phyloP scores from a whole-genome alignment of 2,888 invertebrate genomes.

The Synergus gifuensis region DNA sequence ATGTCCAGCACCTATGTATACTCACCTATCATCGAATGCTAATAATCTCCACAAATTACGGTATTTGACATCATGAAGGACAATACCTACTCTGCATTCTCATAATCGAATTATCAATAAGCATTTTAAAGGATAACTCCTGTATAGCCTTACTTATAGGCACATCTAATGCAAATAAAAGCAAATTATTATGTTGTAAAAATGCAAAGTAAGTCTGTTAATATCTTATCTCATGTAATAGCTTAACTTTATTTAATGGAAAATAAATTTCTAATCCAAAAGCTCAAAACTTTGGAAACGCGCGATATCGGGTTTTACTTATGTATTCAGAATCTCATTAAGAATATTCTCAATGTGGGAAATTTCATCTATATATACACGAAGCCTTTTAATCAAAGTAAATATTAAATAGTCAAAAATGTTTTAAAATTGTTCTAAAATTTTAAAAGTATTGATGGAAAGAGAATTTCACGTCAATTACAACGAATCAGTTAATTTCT shows the following conservation, averaged over 20 bases:
- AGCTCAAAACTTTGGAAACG: not conserved
- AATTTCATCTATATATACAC: not conserved
- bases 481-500: not conserved
- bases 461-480: not conserved
- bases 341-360: not conserved
- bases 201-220: not conserved
- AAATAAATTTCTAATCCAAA: no score
- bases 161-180: no score
- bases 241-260: not conserved
- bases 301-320: not conserved
- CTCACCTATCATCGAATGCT: conserved; percentile 43
- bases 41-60: conserved; percentile 47
- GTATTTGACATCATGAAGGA: conserved; percentile 19
- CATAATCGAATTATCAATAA: not conserved
- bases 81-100: not conserved
- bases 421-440: no score
- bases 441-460: not conserved
- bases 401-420: no score
- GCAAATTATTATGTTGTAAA: no score
- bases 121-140: not conserved
- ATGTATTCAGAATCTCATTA: not conserved
- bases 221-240: not conserved
- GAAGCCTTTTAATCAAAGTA: no score
- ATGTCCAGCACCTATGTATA: conserved; percentile 41
- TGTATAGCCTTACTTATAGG: no score